Evolutionary conservation across 2,113 vertebrate species (phyloP), one percentile per base, ranked within the genome.

Genomic region (Terrapene triunguis): DNA sequence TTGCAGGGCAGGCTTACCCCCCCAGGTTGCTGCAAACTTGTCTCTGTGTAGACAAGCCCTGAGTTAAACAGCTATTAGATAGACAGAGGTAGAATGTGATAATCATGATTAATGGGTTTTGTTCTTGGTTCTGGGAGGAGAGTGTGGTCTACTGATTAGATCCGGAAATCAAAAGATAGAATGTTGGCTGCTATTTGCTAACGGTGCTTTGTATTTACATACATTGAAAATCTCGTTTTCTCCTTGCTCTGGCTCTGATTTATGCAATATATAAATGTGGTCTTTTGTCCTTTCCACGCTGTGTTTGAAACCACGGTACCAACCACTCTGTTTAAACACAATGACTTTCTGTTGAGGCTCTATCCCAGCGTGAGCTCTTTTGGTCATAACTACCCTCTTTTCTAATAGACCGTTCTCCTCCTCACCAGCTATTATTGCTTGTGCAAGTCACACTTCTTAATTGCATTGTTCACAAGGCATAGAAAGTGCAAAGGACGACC

Each of bases 231-330:
- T 72, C 25, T 82, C 25, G 50, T 5, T 10, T 90, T 13, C n/a
- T 82, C 22, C 25, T 88, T 11, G 7, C 25, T 47, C 22, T 47
- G 11, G 25, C 24, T 78, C 25, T 44, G 25, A 47, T 78, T 78
- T 78, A 27, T 29, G 25, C 24, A 78, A 24, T 8, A 29, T 78
- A 78, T 78, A 44, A 78, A 78, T 6, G 27, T 16, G 5, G 42
- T 80, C 38, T 38, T 53, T n/a, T 84, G 11, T 38, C 62, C 72
- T 82, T 69, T 79, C 48, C 48, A 8, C 3, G 3, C 8, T 0
- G 0, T 2, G 8, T 21, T 74, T n/a, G 10, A 91, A 87, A 25
- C 13, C 54, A 5, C 0, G 2, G 8, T 3, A 0, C 2, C 9
- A 16, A 29, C 17, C 48, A 42, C 24, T 44, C 0, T 10, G 6